Evolutionary conservation across 2,113 vertebrate genomes (phyloP), one percentile per base, ranked within the genome.

Genomic region (Dolichallabes microphthalmus): DNA sequence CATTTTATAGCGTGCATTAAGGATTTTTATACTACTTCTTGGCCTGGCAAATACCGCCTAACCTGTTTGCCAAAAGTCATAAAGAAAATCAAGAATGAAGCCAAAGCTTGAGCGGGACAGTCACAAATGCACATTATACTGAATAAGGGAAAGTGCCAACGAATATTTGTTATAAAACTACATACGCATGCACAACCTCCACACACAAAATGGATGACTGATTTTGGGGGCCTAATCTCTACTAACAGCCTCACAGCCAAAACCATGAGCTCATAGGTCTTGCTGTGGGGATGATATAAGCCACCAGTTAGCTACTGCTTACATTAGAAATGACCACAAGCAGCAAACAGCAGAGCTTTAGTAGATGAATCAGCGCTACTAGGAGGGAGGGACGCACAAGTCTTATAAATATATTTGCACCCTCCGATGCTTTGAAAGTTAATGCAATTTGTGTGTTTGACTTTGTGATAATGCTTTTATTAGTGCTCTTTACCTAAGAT

Each of bases 311-410:
- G 86, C 87, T 90, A 87, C 86, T 87, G 84, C 84, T 88, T 87
- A 86, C 86, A 86, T 86, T 89, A 84, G 79, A 82, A 85, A 84
- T 86, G 69, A 87, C 89, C 86, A 82, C 89, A 88, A 90, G 86
- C 80, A 86, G 52, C 78, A 82, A 68, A 71, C 80, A 83, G 71
- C 69, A 66, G 71, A 71, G 83, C 55, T 81, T 78, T 77, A 80
- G 77, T 84, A 86, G 84, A 83, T 75, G 80, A 88, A 88, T 86
- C 66, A 63, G 50, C 22, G 2, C 79, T 22, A 61, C 20, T 50
- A 53, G 30, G 63, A 57, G 78, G 45, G 76, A 78, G 64, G 76
- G 39, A 52, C 63, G 64, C 68, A 73, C 68, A 73, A 68, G 60
- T 83, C 73, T 80, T 82, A 82, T 71, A 82, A 81, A 82, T 84